Evolutionary conservation across 2,888 invertebrate genomes (phyloP).

Genomic region (Trissolcus japonicus): DNA sequence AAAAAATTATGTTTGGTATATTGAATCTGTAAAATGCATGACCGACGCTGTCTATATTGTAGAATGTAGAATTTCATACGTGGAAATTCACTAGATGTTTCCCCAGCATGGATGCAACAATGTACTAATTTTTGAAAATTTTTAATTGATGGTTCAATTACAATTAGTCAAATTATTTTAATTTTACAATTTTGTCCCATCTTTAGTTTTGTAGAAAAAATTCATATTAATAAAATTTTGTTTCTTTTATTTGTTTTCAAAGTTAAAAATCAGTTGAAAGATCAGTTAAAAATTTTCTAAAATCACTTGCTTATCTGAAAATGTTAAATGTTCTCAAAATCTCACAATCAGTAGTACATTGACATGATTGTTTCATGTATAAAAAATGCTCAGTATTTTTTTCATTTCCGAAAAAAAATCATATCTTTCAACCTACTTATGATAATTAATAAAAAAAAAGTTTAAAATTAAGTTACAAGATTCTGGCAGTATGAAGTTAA

Average conservation of each 20-base stretch:
- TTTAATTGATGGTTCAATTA: conserved; percentile 7
- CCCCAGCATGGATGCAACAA: conserved; percentile 24
- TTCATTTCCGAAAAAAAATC: not conserved
- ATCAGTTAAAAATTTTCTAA: conserved; percentile 34
- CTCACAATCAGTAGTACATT: conserved; percentile 14
- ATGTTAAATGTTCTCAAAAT: conserved; percentile 19
- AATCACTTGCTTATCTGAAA: conserved; percentile 7
- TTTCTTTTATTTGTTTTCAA: not conserved
- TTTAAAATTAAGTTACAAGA: conserved; percentile 11
- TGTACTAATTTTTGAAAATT: conserved; percentile 25
- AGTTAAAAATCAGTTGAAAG: not conserved
- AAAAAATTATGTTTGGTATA: too few species aligned
- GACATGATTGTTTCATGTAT: conserved; percentile 9
- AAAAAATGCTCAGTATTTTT: conserved; percentile 22
- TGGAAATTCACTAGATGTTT: conserved; percentile 20
- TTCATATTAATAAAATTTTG: not conserved
- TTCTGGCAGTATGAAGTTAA: conserved; percentile 1
- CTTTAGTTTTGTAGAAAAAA: too few species aligned
- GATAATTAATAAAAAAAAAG: not conserved
- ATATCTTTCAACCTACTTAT: too few species aligned
- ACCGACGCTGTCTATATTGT: too few species aligned
- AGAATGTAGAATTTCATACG: conserved; percentile 16
- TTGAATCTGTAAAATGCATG: too few species aligned
- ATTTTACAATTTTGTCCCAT: not conserved
- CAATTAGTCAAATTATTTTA: not conserved